Evolutionary conservation across 1,140 invertebrate genomes (phyloP), one percentile per base, ranked within the genome.

Genomic region (Zaprionus ornatus): DNA sequence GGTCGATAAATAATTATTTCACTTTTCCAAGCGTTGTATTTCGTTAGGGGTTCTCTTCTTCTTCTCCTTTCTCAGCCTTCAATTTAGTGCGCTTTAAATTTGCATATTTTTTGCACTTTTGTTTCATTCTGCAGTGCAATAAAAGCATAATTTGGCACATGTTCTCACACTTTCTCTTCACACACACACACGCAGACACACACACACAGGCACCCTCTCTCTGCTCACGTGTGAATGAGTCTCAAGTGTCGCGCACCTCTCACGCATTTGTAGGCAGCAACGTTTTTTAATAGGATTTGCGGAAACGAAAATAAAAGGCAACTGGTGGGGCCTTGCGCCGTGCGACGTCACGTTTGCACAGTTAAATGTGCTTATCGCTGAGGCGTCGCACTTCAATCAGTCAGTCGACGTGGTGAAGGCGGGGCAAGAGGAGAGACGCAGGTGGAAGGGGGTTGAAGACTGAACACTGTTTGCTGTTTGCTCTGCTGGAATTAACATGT

Each of bases 401-500:
- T 68, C 61, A 40, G 67, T n/a, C 15, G 9, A 17, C 40, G 29
- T 23, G 23, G 67, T 19, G 10, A 1, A 19, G 17, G 50, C 45
- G 52, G 40, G 35, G 37, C n/a, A n/a, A 25, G 23, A 25, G 23
- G 5, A 23, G 2, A 23, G 2, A 27, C 40, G 71, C 48, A 40
- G 59, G 63, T 42, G 45, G 61, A 21, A 52, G 45, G 35, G 57
- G 45, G 35, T 57, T 57, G 54, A 35, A 66, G 63, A 48, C 27
- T 57, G 52, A 52, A 27, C 19, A 57, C 25, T 68, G 72, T 74
- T 90, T 73, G 69, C 75, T 88, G 84, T 80, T 77, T 75, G 71
- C 67, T 90, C 79, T 79, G 54, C 66, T 81, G 81, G 79, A 90
- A 90, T 90, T 90, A 90, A 90, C 81, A 90, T 90, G 85, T 77